phyloP scores from a whole-genome alignment of 2,113 vertebrate species.

The Entosphenus tridentatus region DNA sequence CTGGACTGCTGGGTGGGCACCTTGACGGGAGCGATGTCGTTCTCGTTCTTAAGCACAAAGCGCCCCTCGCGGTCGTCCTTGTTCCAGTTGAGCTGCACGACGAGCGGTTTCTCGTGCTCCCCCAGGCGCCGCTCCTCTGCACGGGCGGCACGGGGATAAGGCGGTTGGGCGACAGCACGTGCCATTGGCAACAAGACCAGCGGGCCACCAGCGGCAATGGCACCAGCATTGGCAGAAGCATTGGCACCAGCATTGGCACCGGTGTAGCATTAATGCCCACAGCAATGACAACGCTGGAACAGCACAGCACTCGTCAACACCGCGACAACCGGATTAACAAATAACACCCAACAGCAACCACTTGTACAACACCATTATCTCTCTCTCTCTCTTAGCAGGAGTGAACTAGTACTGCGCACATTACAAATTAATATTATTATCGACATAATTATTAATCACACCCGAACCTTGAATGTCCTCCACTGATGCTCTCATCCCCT shows the following conservation, averaged over 20 bases:
- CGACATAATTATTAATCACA: too few relatives aligned
- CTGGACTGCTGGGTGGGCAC: conserved; percentile 18
- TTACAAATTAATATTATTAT: too few relatives aligned
- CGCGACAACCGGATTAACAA: too few relatives aligned
- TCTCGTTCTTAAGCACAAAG: conserved; percentile 98
- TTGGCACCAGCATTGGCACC: conserved; percentile 6
- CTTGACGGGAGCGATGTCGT: conserved; percentile 57
- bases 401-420: too few relatives aligned
- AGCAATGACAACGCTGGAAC: too few relatives aligned
- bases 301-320: too few relatives aligned
- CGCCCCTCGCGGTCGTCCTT: conserved; percentile 90
- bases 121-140: conserved; percentile 98
- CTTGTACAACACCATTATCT: too few relatives aligned
- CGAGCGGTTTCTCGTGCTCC: conserved; percentile 81
- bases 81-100: conserved; percentile 96
- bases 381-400: too few relatives aligned
- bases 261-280: neutral
- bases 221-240: neutral
- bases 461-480: neutral
- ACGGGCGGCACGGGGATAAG: neutral
- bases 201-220: too few relatives aligned
- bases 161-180: too few relatives aligned
- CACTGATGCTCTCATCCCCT: neutral
- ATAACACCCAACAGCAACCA: too few relatives aligned
- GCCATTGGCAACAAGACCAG: too few relatives aligned